Conservation (phyloP, 1,140 invertebrate genomes). For the Ruditapes philippinarum region DNA sequence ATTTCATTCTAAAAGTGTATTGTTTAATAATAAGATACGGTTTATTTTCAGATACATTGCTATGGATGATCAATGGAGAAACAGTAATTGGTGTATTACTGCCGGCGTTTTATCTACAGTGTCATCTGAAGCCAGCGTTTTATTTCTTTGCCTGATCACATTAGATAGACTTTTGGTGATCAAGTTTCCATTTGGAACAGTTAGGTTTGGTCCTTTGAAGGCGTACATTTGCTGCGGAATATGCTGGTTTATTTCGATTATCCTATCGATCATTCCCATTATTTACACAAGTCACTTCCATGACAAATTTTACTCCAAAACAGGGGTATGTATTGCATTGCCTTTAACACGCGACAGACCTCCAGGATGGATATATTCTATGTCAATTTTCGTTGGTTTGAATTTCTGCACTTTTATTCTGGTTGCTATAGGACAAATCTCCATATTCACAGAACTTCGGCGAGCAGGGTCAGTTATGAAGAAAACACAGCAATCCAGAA, state of each 20-base stretch:
- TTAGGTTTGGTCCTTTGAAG: not conserved
- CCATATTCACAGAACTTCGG: constrained; percentile 58
- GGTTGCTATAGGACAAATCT: constrained; percentile 64
- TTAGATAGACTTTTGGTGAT: not conserved
- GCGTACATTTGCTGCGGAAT: not conserved
- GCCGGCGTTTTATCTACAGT: not conserved
- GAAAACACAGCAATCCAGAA: not conserved
- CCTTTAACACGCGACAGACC: not conserved
- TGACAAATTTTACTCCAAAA: constrained; percentile 25
- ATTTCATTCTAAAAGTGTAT: too few relatives aligned
- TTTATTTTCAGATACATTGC: not conserved
- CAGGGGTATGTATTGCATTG: constrained; percentile 9
- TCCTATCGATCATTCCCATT: not conserved
- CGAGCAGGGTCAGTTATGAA: not conserved
- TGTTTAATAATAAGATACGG: not conserved
- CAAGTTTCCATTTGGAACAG: not conserved
- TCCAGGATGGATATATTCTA: constrained; percentile 1
- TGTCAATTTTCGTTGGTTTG: constrained; percentile 33
- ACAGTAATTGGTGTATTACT: not conserved
- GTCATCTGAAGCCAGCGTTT: not conserved
- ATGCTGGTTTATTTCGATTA: not conserved
- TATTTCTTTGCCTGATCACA: not conserved
- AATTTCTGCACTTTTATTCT: constrained; percentile 67
- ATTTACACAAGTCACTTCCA: not conserved
- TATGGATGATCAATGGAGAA: not conserved